These are phyloP conservation scores for Lordiphosa mommai DNA, from an alignment of 1,140 invertebrate genomes.

Conservation along the genomic window DNA sequence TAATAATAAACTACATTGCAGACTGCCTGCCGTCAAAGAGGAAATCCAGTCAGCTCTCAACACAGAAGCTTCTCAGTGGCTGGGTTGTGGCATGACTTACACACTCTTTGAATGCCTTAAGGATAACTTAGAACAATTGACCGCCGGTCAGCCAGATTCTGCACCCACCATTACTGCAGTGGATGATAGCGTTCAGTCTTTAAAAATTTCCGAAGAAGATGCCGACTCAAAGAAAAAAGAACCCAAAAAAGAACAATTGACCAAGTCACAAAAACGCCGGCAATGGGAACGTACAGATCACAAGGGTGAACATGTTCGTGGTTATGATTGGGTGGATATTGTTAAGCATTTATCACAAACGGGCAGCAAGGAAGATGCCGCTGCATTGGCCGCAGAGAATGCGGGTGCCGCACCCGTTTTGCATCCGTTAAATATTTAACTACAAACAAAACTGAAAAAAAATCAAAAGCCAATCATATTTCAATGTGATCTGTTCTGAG, in stretches of 20 bases:
- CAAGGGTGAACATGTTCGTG: constrained; percentile 91
- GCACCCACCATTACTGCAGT: constrained; percentile 47
- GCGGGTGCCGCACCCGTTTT: constrained; percentile 16
- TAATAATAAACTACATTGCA: constrained; percentile 75
- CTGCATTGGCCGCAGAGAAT: constrained; percentile 19
- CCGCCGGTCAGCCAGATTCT: constrained; percentile 85
- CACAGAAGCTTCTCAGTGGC: constrained; percentile 88
- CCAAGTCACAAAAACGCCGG: constrained; percentile 94
- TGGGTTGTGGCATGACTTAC: constrained; percentile 96
- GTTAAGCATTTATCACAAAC: constrained; percentile 95
- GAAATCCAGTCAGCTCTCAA: constrained; percentile 84
- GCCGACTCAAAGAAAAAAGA: constrained; percentile 81
- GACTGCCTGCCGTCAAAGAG: constrained; percentile 86
- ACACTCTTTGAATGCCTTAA: constrained; percentile 95
- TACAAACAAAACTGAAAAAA: constrained; percentile 22
- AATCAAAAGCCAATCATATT: constrained; percentile 54
- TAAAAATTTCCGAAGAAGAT: constrained; percentile 63
- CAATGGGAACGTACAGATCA: constrained; percentile 91
- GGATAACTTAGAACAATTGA: constrained; percentile 87
- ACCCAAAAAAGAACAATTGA: constrained; percentile 90
- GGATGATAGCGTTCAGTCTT: constrained; percentile 50
- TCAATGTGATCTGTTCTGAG: constrained; percentile 30
- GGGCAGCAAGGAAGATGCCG: constrained; percentile 64
- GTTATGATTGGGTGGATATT: constrained; percentile 97
- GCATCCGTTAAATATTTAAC: constrained; percentile 51